Evolutionary conservation across 2,113 vertebrate genomes (phyloP).

Genomic region (Anseranas semipalmata): DNA sequence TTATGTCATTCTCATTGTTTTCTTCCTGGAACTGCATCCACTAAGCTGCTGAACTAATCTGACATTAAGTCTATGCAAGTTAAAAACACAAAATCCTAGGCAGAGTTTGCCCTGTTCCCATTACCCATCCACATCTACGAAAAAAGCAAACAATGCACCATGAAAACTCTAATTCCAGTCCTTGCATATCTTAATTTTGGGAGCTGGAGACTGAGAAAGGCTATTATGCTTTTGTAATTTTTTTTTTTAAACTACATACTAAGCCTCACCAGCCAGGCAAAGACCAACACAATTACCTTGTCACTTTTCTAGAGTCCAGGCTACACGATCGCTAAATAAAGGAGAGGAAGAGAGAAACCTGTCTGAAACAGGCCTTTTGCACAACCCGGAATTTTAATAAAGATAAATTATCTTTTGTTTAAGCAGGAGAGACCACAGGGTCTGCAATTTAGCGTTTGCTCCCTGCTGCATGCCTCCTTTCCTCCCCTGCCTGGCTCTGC

Average conservation of each 20-base stretch:
- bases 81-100: background rate
- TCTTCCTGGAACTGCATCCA: slow-evolving; percentile 42
- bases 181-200: background rate
- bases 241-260: background rate
- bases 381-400: background rate
- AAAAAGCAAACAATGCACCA: background rate
- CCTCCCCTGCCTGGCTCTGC: background rate
- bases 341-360: background rate
- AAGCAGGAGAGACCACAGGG: background rate
- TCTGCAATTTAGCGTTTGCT: background rate
- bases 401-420: background rate
- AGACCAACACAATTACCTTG: background rate
- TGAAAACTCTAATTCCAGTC: background rate
- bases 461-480: background rate
- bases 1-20: slow-evolving; percentile 47
- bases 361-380: background rate
- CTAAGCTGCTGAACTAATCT: slow-evolving; percentile 37
- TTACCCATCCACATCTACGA: background rate
- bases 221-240: background rate
- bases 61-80: background rate
- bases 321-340: background rate
- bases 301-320: background rate
- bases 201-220: background rate
- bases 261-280: background rate
- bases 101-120: background rate